Evolutionary conservation across 2,797 vertebrate genomes (phyloP).

Genomic region (Poecilia wingei): DNA sequence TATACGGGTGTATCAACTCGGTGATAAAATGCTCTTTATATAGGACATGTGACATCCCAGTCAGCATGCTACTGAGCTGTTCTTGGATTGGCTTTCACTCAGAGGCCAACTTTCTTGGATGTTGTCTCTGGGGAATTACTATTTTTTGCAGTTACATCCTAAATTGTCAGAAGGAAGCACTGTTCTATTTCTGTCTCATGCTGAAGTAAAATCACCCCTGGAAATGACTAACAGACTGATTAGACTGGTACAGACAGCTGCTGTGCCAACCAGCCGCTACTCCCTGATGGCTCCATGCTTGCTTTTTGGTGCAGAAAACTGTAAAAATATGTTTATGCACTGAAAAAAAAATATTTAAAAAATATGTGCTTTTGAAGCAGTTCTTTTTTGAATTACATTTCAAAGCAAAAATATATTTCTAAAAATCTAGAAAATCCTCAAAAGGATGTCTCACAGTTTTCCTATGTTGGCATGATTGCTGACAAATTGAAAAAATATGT

Average conservation of each 20-base stretch:
- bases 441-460: background rate
- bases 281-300: conserved; percentile 39
- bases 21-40: conserved; percentile 53
- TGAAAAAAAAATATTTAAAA: background rate
- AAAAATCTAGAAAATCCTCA: background rate
- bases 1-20: conserved; percentile 40
- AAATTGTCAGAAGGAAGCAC: conserved; percentile 52
- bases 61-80: conserved; percentile 41
- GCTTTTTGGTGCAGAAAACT: conserved; percentile 35
- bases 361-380: conserved; percentile 13
- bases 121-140: conserved; percentile 51
- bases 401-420: background rate
- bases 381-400: background rate
- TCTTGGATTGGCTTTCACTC: conserved; percentile 41
- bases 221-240: conserved; percentile 68
- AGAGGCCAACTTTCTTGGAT: conserved; percentile 48
- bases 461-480: background rate
- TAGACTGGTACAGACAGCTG: conserved; percentile 35
- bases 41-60: conserved; percentile 41
- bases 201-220: conserved; percentile 58
- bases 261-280: conserved; percentile 29
- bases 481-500: background rate
- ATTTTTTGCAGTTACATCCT: conserved; percentile 53
- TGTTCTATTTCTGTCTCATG: conserved; percentile 62
- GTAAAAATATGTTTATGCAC: conserved; percentile 19